Base-by-base conservation (phyloP, 2,113 vertebrate genomes). In the Protomyctophum bolini region DNA sequence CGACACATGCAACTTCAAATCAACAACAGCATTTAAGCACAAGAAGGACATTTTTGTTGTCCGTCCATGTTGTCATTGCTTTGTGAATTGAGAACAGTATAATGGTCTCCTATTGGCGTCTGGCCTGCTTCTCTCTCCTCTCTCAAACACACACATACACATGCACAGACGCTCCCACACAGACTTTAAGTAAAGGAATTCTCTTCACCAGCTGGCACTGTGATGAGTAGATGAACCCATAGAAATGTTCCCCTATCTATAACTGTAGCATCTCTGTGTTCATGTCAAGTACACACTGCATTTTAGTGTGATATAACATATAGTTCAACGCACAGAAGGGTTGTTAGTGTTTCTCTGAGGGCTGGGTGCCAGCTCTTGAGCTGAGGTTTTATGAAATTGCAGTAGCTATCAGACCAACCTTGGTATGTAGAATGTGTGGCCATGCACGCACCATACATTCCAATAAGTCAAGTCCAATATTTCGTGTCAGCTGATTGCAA, bases 151-250 rank as follows among this genome's bases (percentile, higher is more conserved):
- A 52, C 11, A 3, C n/a, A 14, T 14, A 15, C 55, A 21, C 15
- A 15, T 14, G 6, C 14, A 15, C 14, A 57, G n/a, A 57, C 49
- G 12, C 33, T 41, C 33, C 33, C 52, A 81, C 62, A 78, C 45
- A 69, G 21, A 9, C 52, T 14, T 46, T 58, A 63, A 65, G 52
- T 68, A 41, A 41, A 62, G 59, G 10, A 62, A 46, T n/a, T 46
- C 41, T 47, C 6, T n/a, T 41, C 41, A 61, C 29, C 62, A 45
- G 62, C 61, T 51, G 55, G 15, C 50, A 7, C 2, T 51, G 68
- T 52, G 56, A 72, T 33, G 83, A 66, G 61, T 72, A 65, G 72
- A 75, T 82, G n/a, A 72, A 79, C 29, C 54, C 9, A 45, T 12
- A 21, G 46, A 73, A 58, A 29, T 65, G 59, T 57, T 21, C 7